Conservation (phyloP, 2,113 vertebrate genomes). For the Podarcis cretensis region DNA sequence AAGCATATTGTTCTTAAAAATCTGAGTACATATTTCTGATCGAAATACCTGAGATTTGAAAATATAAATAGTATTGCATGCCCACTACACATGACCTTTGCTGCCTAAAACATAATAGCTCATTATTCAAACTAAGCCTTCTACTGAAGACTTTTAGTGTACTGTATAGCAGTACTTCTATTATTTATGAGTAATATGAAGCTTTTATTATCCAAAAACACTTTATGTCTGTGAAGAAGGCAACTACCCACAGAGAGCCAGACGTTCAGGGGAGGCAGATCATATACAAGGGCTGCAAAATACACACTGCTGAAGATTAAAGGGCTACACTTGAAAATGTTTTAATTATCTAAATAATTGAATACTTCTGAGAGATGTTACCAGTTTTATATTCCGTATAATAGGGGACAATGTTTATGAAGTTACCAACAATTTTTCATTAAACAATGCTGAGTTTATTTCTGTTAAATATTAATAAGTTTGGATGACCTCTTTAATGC, state of each 20-base stretch:
- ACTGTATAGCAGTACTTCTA: not conserved
- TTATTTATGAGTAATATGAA: not conserved
- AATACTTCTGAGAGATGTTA: not conserved
- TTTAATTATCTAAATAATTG: not conserved
- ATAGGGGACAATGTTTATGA: not conserved
- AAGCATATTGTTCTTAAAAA: not conserved
- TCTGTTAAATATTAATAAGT: constrained; percentile 5
- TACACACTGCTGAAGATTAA: not conserved
- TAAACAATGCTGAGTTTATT: not conserved
- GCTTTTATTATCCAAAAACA: not conserved
- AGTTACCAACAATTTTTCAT: not conserved
- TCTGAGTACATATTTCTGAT: constrained; percentile 1
- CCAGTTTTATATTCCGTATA: not conserved
- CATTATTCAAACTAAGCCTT: not conserved
- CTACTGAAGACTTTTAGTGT: not conserved
- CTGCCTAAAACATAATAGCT: not conserved
- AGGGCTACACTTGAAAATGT: not conserved
- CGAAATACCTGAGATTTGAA: not conserved
- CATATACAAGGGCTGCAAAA: not conserved
- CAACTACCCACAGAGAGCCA: not conserved
- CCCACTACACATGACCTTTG: not conserved
- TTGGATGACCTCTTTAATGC: not conserved
- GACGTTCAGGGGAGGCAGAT: not conserved
- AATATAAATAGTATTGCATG: not conserved
- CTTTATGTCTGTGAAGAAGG: not conserved